Percentiles rank a stretch among this genome's conserved stretches.
phyloP scores from a whole-genome alignment of 1,140 invertebrate species.

The Caenorhabditis briggsae region DNA sequence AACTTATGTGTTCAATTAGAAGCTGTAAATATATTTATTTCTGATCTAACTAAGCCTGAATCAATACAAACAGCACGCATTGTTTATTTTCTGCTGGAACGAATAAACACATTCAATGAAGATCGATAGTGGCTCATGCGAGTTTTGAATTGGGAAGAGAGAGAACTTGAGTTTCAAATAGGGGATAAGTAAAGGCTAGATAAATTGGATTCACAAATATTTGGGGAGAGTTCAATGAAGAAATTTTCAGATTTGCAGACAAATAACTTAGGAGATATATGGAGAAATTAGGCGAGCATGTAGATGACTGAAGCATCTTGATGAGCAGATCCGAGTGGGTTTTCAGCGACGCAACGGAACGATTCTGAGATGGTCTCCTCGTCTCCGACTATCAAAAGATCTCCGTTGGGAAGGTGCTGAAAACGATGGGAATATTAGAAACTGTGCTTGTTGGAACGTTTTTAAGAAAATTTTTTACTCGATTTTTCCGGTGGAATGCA shows the following conservation, averaged over 20 bases:
- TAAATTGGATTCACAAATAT: neutral
- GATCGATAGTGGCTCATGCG: neutral
- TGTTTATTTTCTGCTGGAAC: conserved; percentile 7
- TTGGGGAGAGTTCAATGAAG: neutral
- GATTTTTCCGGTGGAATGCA: too few species aligned
- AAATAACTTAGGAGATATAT: conserved; percentile 8
- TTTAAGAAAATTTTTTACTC: too few species aligned
- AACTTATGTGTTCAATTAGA: neutral
- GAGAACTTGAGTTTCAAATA: neutral
- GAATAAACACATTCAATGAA: neutral
- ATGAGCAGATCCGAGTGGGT: conserved; percentile 18
- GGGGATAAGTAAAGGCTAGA: neutral
- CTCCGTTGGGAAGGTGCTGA: conserved; percentile 54
- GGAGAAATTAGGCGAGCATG: conserved; percentile 10
- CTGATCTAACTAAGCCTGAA: neutral
- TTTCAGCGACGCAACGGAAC: conserved; percentile 58
- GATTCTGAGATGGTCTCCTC: conserved; percentile 56
- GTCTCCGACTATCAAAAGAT: conserved; percentile 48
- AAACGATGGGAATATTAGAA: neutral
- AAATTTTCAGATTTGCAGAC: conserved; percentile 2
- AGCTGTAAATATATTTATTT: conserved; percentile 33
- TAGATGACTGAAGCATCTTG: conserved; percentile 54
- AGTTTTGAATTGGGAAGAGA: neutral
- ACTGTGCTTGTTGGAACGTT: too few species aligned
- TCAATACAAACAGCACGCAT: conserved; percentile 42